phyloP scores from a whole-genome alignment of 2,888 invertebrate species.

The Coecobrya sp. region DNA sequence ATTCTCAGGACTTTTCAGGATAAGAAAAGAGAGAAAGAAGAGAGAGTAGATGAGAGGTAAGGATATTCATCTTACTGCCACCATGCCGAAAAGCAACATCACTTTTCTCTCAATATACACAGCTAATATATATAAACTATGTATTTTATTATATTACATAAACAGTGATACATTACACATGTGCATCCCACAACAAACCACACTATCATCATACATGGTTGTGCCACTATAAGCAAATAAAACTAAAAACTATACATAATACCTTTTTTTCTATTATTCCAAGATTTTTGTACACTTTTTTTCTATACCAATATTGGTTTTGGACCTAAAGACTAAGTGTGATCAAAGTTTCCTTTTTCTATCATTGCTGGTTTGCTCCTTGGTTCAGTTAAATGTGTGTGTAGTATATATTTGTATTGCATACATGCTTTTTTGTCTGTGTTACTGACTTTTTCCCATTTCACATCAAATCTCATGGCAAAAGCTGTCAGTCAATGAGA shows the following conservation, averaged over 20 bases:
- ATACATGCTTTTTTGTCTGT: not conserved
- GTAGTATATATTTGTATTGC: not conserved
- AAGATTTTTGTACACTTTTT: conserved; percentile 3
- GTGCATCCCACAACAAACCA: not conserved
- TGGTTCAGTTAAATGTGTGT: not conserved
- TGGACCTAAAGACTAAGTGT: not conserved
- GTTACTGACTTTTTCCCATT: conserved; percentile 70
- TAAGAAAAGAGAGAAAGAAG: conserved; percentile 35
- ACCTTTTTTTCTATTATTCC: not conserved
- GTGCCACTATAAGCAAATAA: not conserved
- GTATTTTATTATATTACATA: not conserved
- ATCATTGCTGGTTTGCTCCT: not conserved
- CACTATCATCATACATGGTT: not conserved
- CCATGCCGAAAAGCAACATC: conserved; percentile 29
- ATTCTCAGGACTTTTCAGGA: not conserved
- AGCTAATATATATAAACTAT: not conserved
- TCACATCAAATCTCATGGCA: conserved; percentile 80
- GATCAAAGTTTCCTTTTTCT: not conserved
- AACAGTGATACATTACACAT: not conserved
- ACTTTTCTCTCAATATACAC: conserved; percentile 2
- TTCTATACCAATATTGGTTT: not conserved
- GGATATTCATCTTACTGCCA: conserved; percentile 72
- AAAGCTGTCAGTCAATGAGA: conserved; percentile 77
- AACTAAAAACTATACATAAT: not conserved
- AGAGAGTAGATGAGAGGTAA: conserved; percentile 50